A percentile compares a stretch with the other conserved stretches of the same genome.
phyloP scores from a whole-genome alignment of 2,113 vertebrate species.

The Asarcornis scutulata region DNA sequence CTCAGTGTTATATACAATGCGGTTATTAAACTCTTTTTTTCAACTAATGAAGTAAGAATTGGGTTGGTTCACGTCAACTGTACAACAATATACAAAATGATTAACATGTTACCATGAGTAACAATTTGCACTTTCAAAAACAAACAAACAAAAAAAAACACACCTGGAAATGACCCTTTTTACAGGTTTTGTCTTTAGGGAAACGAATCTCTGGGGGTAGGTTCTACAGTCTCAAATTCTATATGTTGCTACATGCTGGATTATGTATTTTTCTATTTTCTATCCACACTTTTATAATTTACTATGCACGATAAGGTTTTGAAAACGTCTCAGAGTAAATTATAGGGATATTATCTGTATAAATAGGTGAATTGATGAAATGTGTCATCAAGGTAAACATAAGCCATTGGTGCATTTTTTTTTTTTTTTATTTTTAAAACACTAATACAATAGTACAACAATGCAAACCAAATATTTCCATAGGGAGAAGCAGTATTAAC shows the following conservation, averaged over 20 bases:
- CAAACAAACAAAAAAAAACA: not conserved
- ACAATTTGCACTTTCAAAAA: not conserved
- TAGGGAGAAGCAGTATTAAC: not conserved
- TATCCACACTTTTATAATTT: not conserved
- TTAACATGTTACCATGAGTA: not conserved
- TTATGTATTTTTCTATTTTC: not conserved
- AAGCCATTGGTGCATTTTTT: not conserved
- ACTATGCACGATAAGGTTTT: not conserved
- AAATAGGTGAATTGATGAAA: not conserved
- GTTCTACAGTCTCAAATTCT: not conserved
- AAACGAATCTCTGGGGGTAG: not conserved
- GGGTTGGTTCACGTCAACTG: not conserved
- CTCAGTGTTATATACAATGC: not conserved
- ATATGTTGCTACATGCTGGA: not conserved
- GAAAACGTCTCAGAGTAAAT: not conserved
- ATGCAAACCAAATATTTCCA: not conserved
- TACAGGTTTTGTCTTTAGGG: not conserved
- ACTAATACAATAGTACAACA: not conserved
- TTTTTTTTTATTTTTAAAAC: not conserved
- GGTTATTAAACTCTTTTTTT: slow-evolving; percentile 1
- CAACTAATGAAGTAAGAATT: not conserved
- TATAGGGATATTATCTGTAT: not conserved
- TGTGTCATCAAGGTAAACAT: not conserved
- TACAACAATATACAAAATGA: not conserved
- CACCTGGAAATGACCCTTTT: not conserved